Base-by-base conservation (phyloP, 2,888 invertebrate genomes). In the Drosophila siamana region DNA sequence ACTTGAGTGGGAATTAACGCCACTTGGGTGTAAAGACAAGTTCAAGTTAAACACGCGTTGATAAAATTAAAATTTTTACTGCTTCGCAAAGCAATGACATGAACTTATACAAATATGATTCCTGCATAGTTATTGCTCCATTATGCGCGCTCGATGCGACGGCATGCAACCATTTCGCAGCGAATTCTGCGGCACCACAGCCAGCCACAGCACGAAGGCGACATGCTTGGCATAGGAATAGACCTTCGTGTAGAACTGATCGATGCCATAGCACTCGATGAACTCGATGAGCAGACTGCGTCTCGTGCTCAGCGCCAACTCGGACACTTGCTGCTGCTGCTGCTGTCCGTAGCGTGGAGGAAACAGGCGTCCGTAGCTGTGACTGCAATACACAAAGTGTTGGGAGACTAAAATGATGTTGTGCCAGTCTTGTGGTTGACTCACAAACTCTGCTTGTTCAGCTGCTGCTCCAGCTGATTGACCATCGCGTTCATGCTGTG, bases 401-500 rank as follows among this genome's bases (percentile, higher is more conserved):
- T 8, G 5, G 0, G n/a, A n/a, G n/a, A n/a, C n/a, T n/a, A n/a
- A n/a, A 2, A 33, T 33, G 11, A 22, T 5, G 0, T 33, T 1
- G 0, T 4, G 13, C 1, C 2, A 22, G 4, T 15, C 1, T 5
- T 1, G n/a, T 6, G 9, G 19, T 2, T 3, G n/a, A 52, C 73
- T 57, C 48, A 74, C 75, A 19, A n/a, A n/a, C n/a, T n/a, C n/a
- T 41, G 4, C 28, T 22, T 26, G 4, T 4, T n/a, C 0, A 56
- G 19, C 4, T 16, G 19, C 4, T 15, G 13, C 7, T 70, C 44
- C 3, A 69, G 59, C 2, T 3, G 26, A 3, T 65, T 52, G 0
- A 88, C 46, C 2, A 52, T 41, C 4, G 41, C 44, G n/a, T 4
- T 54, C 71, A 67, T 63, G 11, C 1, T 24, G 11, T 7, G 0